Conservation (phyloP, 1,140 invertebrate species). For the Aphis craccivora region DNA sequence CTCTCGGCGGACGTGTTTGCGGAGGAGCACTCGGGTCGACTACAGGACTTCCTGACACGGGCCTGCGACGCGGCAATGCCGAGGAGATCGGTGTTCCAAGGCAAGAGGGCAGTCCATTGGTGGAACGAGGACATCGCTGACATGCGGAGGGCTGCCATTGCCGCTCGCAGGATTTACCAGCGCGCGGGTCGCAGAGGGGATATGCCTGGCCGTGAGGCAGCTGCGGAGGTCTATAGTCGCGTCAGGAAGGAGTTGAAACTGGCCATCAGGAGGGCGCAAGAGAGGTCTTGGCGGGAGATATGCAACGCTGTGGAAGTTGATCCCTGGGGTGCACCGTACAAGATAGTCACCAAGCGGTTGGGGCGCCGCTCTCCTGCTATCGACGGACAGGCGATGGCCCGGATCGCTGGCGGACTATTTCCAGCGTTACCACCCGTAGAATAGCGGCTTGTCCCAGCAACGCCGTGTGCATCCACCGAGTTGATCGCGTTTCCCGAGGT, state of each 20-base stretch:
- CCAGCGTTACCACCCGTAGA: neutral
- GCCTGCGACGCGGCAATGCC: no score
- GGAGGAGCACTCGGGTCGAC: no score
- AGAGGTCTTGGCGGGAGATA: neutral
- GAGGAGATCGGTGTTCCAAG: no score
- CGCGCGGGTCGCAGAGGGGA: neutral
- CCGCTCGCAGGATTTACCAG: neutral
- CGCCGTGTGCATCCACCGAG: no score
- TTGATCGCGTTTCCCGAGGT: no score
- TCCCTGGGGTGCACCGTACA: slow-evolving; percentile 24
- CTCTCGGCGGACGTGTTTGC: no score
- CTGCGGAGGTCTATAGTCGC: neutral
- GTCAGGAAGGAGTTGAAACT: neutral
- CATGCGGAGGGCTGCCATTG: neutral
- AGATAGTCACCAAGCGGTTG: neutral
- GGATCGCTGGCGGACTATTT: neutral
- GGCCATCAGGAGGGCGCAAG: neutral
- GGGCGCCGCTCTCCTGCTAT: neutral
- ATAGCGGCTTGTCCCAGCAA: neutral
- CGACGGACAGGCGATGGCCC: neutral
- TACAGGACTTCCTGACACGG: no score
- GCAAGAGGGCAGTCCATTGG: neutral
- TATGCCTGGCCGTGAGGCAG: neutral
- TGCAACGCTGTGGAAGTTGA: slow-evolving; percentile 24
- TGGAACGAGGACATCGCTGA: neutral